Conservation (phyloP, 2,797 vertebrate genomes). For the Carduelis carduelis region DNA sequence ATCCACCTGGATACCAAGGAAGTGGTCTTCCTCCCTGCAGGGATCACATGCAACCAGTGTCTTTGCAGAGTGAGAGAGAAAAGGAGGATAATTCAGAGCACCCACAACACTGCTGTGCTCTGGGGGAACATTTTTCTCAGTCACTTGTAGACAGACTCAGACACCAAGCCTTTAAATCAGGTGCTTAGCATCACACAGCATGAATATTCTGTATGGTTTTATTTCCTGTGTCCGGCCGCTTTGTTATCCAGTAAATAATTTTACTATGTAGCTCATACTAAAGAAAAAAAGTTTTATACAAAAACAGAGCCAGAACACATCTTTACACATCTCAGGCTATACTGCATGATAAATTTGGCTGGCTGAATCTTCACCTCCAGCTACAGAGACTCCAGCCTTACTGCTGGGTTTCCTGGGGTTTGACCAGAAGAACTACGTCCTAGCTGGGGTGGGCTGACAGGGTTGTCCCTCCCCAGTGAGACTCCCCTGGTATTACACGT, state of each 20-base stretch:
- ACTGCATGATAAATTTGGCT: not conserved
- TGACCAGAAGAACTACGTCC: not conserved
- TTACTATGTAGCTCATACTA: not conserved
- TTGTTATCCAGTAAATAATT: not conserved
- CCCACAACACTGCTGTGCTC: not conserved
- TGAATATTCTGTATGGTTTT: not conserved
- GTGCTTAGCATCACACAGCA: not conserved
- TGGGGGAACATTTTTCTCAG: not conserved
- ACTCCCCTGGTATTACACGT: fast-evolving
- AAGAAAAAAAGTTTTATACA: not conserved
- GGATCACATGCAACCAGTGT: not conserved
- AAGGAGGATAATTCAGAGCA: not conserved
- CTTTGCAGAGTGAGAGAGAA: not conserved
- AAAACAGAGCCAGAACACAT: not conserved
- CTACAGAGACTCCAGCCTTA: not conserved
- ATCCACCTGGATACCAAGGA: not conserved
- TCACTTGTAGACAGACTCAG: not conserved
- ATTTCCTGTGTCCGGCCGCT: fast-evolving
- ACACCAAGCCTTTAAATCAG: not conserved
- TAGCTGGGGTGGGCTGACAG: not conserved
- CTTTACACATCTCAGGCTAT: not conserved
- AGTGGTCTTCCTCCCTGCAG: not conserved
- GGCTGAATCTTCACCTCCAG: not conserved
- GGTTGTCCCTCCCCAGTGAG: not conserved
- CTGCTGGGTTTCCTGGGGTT: not conserved